A percentile compares a stretch with the other conserved stretches of the same genome.
These are phyloP conservation scores for Heteromyza rotundicornis DNA, from an alignment of 2,888 invertebrate genomes.

Conservation along the genomic window DNA sequence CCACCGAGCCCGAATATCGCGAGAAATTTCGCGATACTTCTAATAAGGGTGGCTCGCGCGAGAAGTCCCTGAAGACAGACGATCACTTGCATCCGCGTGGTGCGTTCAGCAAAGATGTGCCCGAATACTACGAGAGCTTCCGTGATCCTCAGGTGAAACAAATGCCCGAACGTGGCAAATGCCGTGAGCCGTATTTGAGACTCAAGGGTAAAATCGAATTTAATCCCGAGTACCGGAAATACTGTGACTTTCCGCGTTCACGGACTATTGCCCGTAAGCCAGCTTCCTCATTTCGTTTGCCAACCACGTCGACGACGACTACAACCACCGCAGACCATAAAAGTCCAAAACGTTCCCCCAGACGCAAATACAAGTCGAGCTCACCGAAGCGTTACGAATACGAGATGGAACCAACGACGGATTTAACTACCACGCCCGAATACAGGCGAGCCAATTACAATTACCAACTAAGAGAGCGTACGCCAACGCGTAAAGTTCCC, in stretches of 20 bases:
- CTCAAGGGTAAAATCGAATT: slow-evolving; percentile 61
- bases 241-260: slow-evolving; percentile 58
- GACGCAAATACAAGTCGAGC: slow-evolving; percentile 35
- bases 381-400: slow-evolving; percentile 30
- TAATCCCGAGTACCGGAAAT: slow-evolving; percentile 61
- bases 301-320: slow-evolving; percentile 34
- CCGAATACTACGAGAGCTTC: slow-evolving; percentile 61
- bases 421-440: slow-evolving; percentile 57
- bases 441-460: slow-evolving; percentile 59
- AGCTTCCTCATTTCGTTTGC: slow-evolving; percentile 55
- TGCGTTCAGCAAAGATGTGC: slow-evolving; percentile 55
- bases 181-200: slow-evolving; percentile 56
- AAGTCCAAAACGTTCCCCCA: slow-evolving; percentile 29
- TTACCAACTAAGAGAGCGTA: slow-evolving; percentile 55
- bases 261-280: slow-evolving; percentile 59
- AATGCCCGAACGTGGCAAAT: slow-evolving; percentile 60
- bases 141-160: slow-evolving; percentile 58
- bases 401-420: slow-evolving; percentile 27
- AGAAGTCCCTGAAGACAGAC: slow-evolving; percentile 49
- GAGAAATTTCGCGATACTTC: slow-evolving; percentile 56
- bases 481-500: slow-evolving; percentile 39
- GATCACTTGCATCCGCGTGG: slow-evolving; percentile 55
- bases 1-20: slow-evolving; percentile 55
- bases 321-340: slow-evolving; percentile 24
- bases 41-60: slow-evolving; percentile 44